phyloP scores from a whole-genome alignment of 2,888 invertebrate genomes.

The Acleris laterana region DNA sequence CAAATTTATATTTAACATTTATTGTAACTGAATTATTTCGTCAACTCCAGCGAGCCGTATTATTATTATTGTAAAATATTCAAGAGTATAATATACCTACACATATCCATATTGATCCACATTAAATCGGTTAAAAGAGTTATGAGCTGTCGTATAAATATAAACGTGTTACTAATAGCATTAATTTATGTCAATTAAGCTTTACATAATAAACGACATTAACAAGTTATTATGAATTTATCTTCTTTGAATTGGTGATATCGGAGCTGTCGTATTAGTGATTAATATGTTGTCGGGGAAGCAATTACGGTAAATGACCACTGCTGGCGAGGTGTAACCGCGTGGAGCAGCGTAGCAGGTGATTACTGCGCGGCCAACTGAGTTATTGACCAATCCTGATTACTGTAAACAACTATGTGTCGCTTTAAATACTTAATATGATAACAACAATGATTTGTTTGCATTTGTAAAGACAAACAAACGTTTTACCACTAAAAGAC shows the following conservation, averaged over 20 bases:
- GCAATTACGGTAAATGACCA: slow-evolving; percentile 73
- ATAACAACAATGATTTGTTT: neutral
- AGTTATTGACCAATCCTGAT: slow-evolving; percentile 72
- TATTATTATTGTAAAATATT: slow-evolving; percentile 19
- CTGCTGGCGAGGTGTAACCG: slow-evolving; percentile 64
- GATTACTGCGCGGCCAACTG: slow-evolving; percentile 61
- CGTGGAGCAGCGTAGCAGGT: slow-evolving; percentile 51
- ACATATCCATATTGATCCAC: slow-evolving; percentile 15
- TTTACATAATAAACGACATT: slow-evolving; percentile 47
- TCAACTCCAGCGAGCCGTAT: neutral
- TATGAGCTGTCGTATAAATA: slow-evolving; percentile 34
- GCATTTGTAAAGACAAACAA: slow-evolving; percentile 17
- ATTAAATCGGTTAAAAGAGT: slow-evolving; percentile 23
- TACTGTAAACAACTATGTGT: slow-evolving; percentile 62
- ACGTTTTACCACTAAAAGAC: slow-evolving; percentile 1
- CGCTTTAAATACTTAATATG: slow-evolving; percentile 33
- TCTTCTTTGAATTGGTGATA: slow-evolving; percentile 62
- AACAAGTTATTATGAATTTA: slow-evolving; percentile 55
- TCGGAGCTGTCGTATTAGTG: slow-evolving; percentile 72
- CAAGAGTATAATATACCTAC: slow-evolving; percentile 5
- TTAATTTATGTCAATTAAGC: slow-evolving; percentile 41
- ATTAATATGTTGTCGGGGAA: slow-evolving; percentile 72
- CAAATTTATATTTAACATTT: neutral
- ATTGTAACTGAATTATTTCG: slow-evolving; percentile 2
- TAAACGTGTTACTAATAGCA: slow-evolving; percentile 30